Evolutionary conservation across 2,113 vertebrate species (phyloP).

Genomic region (Rhinopomastus cyanomelas): DNA sequence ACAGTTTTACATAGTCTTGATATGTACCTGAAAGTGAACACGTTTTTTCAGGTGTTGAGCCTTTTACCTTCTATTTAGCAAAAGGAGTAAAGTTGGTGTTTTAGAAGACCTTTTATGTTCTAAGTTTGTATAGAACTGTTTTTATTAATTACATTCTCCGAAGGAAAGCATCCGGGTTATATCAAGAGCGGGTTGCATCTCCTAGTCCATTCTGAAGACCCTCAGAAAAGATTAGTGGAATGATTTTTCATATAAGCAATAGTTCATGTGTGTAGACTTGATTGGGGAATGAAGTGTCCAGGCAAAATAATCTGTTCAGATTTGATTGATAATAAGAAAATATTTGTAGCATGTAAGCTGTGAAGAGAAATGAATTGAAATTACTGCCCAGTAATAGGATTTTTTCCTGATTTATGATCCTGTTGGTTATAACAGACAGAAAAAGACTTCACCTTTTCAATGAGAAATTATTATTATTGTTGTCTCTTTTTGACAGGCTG

Average conservation of each 20-base stretch:
- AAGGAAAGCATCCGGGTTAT: not conserved
- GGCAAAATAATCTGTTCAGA: not conserved
- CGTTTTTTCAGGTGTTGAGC: not conserved
- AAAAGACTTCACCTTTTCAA: not conserved
- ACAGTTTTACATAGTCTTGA: not conserved
- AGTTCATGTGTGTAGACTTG: not conserved
- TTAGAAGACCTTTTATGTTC: not conserved
- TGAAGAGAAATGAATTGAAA: not conserved
- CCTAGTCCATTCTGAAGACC: not conserved
- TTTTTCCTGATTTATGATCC: not conserved
- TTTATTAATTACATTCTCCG: not conserved
- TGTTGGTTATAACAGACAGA: not conserved
- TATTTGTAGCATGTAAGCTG: not conserved
- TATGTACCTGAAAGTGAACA: not conserved
- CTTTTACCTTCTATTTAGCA: not conserved
- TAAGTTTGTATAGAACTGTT: not conserved
- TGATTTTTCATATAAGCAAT: not conserved
- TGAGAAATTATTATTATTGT: not conserved
- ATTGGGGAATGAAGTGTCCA: not conserved
- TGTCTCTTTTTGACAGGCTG: conserved; percentile 75
- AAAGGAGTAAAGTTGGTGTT: not conserved
- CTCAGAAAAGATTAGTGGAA: not conserved
- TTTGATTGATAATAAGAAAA: not conserved
- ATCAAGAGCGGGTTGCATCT: not conserved
- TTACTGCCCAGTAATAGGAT: not conserved